Evolutionary conservation across 1,140 invertebrate genomes (phyloP), one percentile per base, ranked within the genome.

Genomic region (Philotrypesis tridentata): DNA sequence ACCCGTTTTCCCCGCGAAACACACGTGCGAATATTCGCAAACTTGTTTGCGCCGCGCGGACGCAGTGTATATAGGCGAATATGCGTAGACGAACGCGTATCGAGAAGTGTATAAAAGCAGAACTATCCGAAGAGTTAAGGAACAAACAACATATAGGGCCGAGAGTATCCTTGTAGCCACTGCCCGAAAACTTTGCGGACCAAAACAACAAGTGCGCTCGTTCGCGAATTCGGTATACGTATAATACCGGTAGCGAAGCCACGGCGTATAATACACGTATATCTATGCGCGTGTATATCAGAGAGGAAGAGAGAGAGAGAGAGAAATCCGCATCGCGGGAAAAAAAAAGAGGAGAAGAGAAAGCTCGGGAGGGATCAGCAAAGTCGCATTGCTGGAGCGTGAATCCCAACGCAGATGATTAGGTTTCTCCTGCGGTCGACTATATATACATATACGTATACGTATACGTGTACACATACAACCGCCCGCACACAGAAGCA

Each of bases 291-390:
- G n/a, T n/a, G n/a, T n/a, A n/a, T n/a, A n/a, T n/a, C n/a, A n/a
- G 37, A 67, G 55, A 63, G 55, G 29, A 31, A 9, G 1, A 48
- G 17, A 48, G 43, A 0, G 43, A n/a, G 5, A 55, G 48, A 55
- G 48, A 55, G 48, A 55, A 55, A 55, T 55, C 48, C 48, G 48
- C 48, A 4, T 55, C 27, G 67, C 31, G 63, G n/a, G n/a, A n/a
- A n/a, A n/a, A 37, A 40, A 67, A 25, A 40, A 37, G 55, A 9
- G n/a, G 27, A 78, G 68, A 37, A 76, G 67, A 80, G 80, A 85
- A 82, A 79, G 37, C n/a, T 43, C n/a, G 25, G 14, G 37, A 40
- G 70, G n/a, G 37, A 31, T 11, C 4, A 23, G 70, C 21, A 27
- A 43, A 72, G 70, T 79, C 40, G 67, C 48, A 74, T 74, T 74